Evolutionary conservation across 2,113 vertebrate genomes (phyloP), one percentile per base, ranked within the genome.

Genomic region (Ictidomys tridecemlineatus): DNA sequence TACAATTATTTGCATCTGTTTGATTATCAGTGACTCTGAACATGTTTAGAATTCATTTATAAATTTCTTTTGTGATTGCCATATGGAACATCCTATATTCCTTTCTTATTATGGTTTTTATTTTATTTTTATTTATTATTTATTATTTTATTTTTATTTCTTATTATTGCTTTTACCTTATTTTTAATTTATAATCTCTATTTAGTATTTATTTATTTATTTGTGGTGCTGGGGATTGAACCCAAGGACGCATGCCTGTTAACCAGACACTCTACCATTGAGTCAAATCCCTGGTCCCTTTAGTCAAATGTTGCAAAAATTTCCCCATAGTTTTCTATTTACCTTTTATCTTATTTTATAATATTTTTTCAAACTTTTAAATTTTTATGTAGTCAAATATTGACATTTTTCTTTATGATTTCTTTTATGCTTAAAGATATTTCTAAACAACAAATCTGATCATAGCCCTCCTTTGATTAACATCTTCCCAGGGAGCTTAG

Each of bases 1-100:
- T 89, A 96, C 28, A 77, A 5, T 89, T 56, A 76, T 63, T 78
- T 94, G 42, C 69, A 69, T 95, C 72, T 92, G 42, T 89, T 95
- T 73, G 70, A 73, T 88, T 80, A 80, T 45, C 77, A 90, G 42
- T 84, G 37, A 84, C 58, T 3, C 22, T 63, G 34, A 84, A 73
- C 39, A 51, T 26, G 74, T 77, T 94, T 84, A 83, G 48, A 45
- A 45, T 74, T 92, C 70, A 65, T 79, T 93, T 76, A 42, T 79
- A 89, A 77, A 94, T 77, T 80, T 85, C 84, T 89, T 93, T 39
- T 84, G 22, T 87, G 48, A 34, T 79, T 93, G 22, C 63, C 45
- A 58, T 83, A 32, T 24, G 42, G 56, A 30, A 37, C 10, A 69
- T 6, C 51, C 51, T 3, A 51, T 51, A 14, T 51, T 51, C 51